phyloP scores from a whole-genome alignment of 2,113 vertebrate genomes.

The Varanus komodoensis region DNA sequence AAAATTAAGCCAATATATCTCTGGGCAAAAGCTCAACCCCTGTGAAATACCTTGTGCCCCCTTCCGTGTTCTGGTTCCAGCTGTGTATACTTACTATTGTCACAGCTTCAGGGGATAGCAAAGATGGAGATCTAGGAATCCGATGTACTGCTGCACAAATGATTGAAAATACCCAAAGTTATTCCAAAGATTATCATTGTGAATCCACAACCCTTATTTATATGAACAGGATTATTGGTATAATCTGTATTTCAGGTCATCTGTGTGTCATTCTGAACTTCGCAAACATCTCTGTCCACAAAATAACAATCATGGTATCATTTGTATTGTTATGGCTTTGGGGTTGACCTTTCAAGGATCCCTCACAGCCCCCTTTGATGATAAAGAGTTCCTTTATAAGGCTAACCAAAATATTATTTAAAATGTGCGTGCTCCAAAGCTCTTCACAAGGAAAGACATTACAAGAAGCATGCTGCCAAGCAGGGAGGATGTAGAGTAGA shows the following conservation, averaged over 20 bases:
- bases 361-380: too few relatives aligned
- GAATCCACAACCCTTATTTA: not conserved
- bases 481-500: too few relatives aligned
- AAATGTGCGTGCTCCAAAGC: too few relatives aligned
- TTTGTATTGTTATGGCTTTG: too few relatives aligned
- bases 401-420: too few relatives aligned
- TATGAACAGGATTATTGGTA: not conserved
- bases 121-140: not conserved
- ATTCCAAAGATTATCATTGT: not conserved
- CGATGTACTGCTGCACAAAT: not conserved
- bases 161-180: not conserved
- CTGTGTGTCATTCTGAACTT: not conserved
- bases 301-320: not conserved
- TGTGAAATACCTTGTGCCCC: not conserved
- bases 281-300: not conserved
- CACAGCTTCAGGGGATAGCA: not conserved
- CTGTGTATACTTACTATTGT: not conserved
- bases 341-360: too few relatives aligned
- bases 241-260: not conserved
- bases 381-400: too few relatives aligned
- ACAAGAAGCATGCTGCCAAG: too few relatives aligned
- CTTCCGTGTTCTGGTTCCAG: not conserved
- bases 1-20: not conserved
- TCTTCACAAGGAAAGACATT: too few relatives aligned
- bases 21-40: not conserved